A percentile compares a stretch with the other conserved stretches of the same genome.
phyloP scores from a whole-genome alignment of 2,888 invertebrate genomes.

The Apotomis betuletana region DNA sequence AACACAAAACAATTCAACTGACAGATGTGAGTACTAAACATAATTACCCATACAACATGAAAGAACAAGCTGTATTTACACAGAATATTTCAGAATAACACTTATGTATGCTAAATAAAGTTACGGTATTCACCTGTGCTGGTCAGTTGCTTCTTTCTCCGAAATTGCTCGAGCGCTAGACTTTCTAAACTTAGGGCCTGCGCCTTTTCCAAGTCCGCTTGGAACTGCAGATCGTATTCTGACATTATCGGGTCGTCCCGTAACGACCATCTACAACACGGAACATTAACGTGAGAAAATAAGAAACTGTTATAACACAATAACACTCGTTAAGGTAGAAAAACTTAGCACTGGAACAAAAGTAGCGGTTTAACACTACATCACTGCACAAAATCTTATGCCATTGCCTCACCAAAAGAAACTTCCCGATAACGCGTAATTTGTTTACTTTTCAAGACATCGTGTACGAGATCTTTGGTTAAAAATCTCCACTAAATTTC shows the following conservation, averaged over 20 bases:
- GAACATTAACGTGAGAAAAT: slow-evolving; percentile 63
- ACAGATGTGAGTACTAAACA: slow-evolving; percentile 30
- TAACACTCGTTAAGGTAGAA: slow-evolving; percentile 55
- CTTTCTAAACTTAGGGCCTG: slow-evolving; percentile 94
- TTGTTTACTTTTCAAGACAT: slow-evolving; percentile 64
- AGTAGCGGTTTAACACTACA: slow-evolving; percentile 26
- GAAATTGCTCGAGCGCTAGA: slow-evolving; percentile 91
- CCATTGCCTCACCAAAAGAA: slow-evolving; percentile 58
- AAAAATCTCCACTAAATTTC: slow-evolving; percentile 41
- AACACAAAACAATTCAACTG: slow-evolving; percentile 38
- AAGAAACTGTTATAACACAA: slow-evolving; percentile 49
- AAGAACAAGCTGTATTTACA: background rate
- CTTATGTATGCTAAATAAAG: slow-evolving; percentile 60
- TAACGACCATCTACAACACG: slow-evolving; percentile 64
- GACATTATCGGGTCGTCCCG: slow-evolving; percentile 70
- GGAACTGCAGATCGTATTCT: slow-evolving; percentile 92
- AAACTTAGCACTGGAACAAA: slow-evolving; percentile 48
- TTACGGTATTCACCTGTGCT: slow-evolving; percentile 76
- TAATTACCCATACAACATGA: slow-evolving; percentile 6
- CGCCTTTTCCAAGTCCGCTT: slow-evolving; percentile 94
- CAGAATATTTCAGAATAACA: background rate
- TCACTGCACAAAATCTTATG: slow-evolving; percentile 20
- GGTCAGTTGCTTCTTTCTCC: slow-evolving; percentile 86
- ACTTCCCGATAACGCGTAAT: slow-evolving; percentile 54
- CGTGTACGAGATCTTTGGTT: slow-evolving; percentile 55